Evolutionary conservation across 2,888 invertebrate species (phyloP).

Genomic region (Limnephilus rhombicus): DNA sequence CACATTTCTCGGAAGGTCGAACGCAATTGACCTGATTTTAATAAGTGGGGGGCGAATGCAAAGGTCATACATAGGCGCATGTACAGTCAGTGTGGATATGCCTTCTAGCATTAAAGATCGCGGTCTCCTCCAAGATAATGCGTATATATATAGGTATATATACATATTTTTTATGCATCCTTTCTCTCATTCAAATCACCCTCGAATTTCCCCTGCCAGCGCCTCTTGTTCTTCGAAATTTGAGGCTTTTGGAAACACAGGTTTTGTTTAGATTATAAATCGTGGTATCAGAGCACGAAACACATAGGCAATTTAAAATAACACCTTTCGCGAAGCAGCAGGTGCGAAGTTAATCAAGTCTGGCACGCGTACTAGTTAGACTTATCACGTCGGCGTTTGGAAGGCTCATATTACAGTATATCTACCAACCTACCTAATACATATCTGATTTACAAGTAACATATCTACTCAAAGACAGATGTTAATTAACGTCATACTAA

Average conservation of each 20-base stretch:
- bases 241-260: too few species aligned
- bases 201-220: neutral
- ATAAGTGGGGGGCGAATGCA: too few species aligned
- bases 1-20: too few species aligned
- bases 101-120: too few species aligned
- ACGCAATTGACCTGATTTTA: too few species aligned
- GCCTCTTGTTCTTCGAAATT: rapidly evolving
- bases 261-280: neutral
- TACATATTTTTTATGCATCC: too few species aligned
- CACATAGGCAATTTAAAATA: neutral
- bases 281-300: neutral
- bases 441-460: neutral
- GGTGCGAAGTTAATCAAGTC: neutral
- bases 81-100: too few species aligned
- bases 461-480: neutral
- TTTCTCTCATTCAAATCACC: too few species aligned
- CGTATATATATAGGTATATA: too few species aligned
- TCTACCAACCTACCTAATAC: neutral
- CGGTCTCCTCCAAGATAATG: too few species aligned
- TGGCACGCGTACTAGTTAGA: neutral
- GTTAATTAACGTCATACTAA: neutral
- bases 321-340: neutral
- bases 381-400: neutral
- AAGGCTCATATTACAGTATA: neutral
- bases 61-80: too few species aligned